phyloP scores from a whole-genome alignment of 2,888 invertebrate species.

The Sphecodes monilicornis region DNA sequence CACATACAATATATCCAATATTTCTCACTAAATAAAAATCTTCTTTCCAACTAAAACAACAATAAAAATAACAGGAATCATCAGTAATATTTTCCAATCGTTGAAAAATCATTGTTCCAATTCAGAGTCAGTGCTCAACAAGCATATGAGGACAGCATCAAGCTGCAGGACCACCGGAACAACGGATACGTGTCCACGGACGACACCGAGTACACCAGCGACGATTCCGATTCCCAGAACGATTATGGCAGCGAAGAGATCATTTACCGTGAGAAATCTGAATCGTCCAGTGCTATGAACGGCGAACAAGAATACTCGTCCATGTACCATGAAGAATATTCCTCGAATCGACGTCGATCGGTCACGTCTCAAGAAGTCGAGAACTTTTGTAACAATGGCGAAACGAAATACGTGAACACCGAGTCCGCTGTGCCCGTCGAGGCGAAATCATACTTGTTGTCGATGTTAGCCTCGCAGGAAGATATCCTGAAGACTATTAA shows the following conservation, averaged over 20 bases:
- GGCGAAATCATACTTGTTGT: conserved; percentile 73
- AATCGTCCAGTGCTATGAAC: conserved; percentile 60
- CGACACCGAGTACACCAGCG: conserved; percentile 72
- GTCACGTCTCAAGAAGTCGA: conserved; percentile 69
- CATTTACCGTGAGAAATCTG: conserved; percentile 57
- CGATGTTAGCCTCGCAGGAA: conserved; percentile 78
- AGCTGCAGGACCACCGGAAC: conserved; percentile 44
- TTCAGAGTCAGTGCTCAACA: conserved; percentile 54
- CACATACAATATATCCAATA: too few species aligned
- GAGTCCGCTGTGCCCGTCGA: conserved; percentile 66
- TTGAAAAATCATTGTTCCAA: too few species aligned
- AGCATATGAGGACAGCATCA: conserved; percentile 59
- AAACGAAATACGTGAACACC: conserved; percentile 62
- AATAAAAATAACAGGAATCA: neutral
- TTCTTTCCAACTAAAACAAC: neutral
- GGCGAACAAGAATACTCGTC: conserved; percentile 60
- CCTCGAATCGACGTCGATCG: conserved; percentile 54
- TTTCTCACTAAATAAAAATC: neutral
- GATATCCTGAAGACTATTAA: conserved; percentile 78
- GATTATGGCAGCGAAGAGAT: conserved; percentile 63
- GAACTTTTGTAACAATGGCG: conserved; percentile 53
- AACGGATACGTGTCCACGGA: conserved; percentile 70
- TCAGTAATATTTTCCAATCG: conserved; percentile 23
- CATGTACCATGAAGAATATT: conserved; percentile 55
- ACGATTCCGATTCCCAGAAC: conserved; percentile 72